Percentiles rank a stretch among this genome's conserved stretches.
Conservation (phyloP, 2,888 invertebrate species). For the Amphipyra berbera region DNA sequence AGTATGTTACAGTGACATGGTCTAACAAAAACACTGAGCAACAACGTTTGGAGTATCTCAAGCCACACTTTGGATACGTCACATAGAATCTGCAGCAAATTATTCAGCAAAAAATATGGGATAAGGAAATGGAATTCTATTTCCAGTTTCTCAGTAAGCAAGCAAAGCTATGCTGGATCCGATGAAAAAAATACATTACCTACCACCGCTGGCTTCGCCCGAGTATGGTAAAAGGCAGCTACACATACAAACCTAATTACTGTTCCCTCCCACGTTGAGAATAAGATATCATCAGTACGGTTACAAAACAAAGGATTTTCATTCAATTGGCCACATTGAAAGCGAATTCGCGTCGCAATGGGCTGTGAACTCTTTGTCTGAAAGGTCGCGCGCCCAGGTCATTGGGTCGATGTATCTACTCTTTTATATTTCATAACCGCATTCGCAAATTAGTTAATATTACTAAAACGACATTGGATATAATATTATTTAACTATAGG, state of each 20-base stretch:
- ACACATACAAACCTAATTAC: slow-evolving; percentile 46
- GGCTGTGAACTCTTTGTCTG: slow-evolving; percentile 62
- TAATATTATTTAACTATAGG: neutral
- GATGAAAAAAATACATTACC: slow-evolving; percentile 9
- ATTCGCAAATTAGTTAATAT: slow-evolving; percentile 7
- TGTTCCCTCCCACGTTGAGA: slow-evolving; percentile 39
- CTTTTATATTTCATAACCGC: slow-evolving; percentile 41
- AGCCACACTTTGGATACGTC: too few species aligned
- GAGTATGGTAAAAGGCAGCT: slow-evolving; percentile 23
- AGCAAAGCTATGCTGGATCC: neutral
- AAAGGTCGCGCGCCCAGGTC: slow-evolving; percentile 59
- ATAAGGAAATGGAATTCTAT: too few species aligned
- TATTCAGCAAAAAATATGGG: too few species aligned
- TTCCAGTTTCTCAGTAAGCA: too few species aligned
- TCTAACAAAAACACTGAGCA: too few species aligned
- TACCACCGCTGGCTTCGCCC: neutral
- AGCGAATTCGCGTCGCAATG: slow-evolving; percentile 62
- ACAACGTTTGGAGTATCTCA: too few species aligned
- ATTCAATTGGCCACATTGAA: slow-evolving; percentile 67
- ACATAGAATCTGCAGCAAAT: too few species aligned
- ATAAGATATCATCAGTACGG: slow-evolving; percentile 55
- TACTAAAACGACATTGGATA: neutral
- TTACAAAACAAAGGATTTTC: slow-evolving; percentile 71
- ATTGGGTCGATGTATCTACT: slow-evolving; percentile 55
- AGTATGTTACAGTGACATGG: too few species aligned